Percentiles rank a stretch among this genome's conserved stretches.
Conservation (phyloP, 2,888 invertebrate species). For the Tenthredo livida region DNA sequence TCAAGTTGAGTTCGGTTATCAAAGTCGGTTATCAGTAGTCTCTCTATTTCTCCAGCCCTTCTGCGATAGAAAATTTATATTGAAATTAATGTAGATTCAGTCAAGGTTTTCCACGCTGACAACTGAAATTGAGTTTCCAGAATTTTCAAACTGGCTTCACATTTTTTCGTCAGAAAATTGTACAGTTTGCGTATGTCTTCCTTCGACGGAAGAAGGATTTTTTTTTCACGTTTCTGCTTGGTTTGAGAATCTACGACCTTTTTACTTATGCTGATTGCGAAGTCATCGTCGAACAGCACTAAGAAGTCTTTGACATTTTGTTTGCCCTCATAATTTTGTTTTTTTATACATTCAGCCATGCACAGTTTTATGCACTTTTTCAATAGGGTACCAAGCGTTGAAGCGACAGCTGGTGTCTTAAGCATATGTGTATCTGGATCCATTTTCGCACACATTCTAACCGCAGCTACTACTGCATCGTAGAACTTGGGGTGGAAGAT, state of each 20-base stretch:
- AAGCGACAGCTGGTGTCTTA: slow-evolving; percentile 52
- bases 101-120: slow-evolving; percentile 53
- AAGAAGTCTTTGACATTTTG: slow-evolving; percentile 54
- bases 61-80: slow-evolving; percentile 59
- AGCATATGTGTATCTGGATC: slow-evolving; percentile 37
- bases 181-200: slow-evolving; percentile 52
- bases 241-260: slow-evolving; percentile 55
- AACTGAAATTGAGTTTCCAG: slow-evolving; percentile 42
- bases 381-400: slow-evolving; percentile 51
- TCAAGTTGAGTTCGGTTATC: slow-evolving; percentile 53
- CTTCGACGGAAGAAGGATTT: slow-evolving; percentile 46
- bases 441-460: slow-evolving; percentile 52
- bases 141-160: slow-evolving; percentile 16
- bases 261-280: slow-evolving; percentile 53
- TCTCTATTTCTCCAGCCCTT: slow-evolving; percentile 59
- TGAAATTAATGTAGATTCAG: slow-evolving; percentile 54
- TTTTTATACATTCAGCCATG: slow-evolving; percentile 53
- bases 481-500: slow-evolving; percentile 54
- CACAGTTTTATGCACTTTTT: slow-evolving; percentile 53
- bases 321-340: slow-evolving; percentile 53
- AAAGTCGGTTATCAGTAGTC: slow-evolving; percentile 55
- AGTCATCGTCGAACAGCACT: slow-evolving; percentile 54
- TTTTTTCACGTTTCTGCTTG: slow-evolving; percentile 49
- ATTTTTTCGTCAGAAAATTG: slow-evolving; percentile 51
- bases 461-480: slow-evolving; percentile 53